These are phyloP conservation scores for Spatulosminthurus flaviceps DNA, from an alignment of 2,888 invertebrate genomes.

Conservation along the genomic window DNA sequence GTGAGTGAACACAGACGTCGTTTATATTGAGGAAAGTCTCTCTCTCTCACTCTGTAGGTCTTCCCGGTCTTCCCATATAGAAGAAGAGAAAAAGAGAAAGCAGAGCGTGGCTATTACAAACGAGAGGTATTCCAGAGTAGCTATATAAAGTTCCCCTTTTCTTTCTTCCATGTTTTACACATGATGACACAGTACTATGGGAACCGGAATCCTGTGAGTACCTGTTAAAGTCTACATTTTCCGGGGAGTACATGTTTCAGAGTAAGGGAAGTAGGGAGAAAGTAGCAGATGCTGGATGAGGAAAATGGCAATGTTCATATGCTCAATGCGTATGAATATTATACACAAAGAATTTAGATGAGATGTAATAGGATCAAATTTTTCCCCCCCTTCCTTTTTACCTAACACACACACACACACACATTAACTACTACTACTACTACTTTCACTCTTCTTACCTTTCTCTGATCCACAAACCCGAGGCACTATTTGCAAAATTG, in stretches of 20 bases:
- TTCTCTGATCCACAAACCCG: slow-evolving; percentile 90
- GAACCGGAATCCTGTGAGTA: no score
- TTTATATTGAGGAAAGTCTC: neutral
- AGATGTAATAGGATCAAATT: slow-evolving; percentile 13
- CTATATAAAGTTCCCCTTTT: neutral
- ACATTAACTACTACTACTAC: neutral
- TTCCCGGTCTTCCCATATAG: neutral
- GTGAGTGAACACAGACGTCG: no score
- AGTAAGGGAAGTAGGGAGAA: neutral
- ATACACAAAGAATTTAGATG: slow-evolving; percentile 16
- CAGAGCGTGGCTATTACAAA: neutral
- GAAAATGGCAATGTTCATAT: neutral
- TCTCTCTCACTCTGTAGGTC: neutral
- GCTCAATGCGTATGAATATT: slow-evolving; percentile 3
- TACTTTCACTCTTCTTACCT: slow-evolving; percentile 75
- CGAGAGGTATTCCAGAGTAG: neutral
- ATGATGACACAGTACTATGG: no score
- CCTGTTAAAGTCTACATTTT: no score
- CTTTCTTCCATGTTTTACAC: no score
- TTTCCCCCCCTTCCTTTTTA: neutral
- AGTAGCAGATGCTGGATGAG: neutral
- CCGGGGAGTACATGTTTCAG: neutral
- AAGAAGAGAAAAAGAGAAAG: neutral
- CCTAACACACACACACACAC: neutral
- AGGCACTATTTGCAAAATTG: slow-evolving; percentile 89